These are phyloP conservation scores for Numenius arquata DNA, from an alignment of 2,113 vertebrate genomes.

Conservation along the genomic window DNA sequence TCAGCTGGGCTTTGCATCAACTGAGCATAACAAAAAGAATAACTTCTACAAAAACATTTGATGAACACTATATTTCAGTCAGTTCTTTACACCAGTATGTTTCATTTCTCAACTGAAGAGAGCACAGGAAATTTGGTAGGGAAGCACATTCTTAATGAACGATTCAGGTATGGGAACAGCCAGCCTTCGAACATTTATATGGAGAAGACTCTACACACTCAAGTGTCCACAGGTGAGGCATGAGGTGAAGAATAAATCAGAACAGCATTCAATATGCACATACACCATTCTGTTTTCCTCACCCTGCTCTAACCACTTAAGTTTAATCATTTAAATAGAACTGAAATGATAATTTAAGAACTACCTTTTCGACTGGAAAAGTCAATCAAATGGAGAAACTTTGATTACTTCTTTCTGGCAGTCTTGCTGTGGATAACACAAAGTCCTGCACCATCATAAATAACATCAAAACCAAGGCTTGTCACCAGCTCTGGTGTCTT, in stretches of 20 bases:
- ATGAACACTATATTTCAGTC: not conserved
- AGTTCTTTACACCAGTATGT: not conserved
- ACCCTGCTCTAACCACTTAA: not conserved
- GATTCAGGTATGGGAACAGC: accelerated
- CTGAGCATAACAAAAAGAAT: not conserved
- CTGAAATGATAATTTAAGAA: not conserved
- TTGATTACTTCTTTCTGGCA: not conserved
- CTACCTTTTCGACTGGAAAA: not conserved
- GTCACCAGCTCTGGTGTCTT: not conserved
- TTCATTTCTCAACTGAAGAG: not conserved
- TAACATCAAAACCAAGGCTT: not conserved
- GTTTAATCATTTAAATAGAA: not conserved
- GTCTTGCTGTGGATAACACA: not conserved
- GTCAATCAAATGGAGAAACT: not conserved
- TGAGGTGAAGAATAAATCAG: not conserved
- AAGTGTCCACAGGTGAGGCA: not conserved
- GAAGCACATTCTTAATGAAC: not conserved
- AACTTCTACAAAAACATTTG: not conserved
- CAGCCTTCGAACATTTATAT: not conserved
- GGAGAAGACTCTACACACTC: not conserved
- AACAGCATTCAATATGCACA: not conserved
- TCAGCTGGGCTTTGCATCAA: not conserved
- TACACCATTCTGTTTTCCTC: not conserved
- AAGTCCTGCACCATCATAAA: not conserved
- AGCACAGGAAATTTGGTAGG: not conserved